A percentile compares a stretch with the other conserved stretches of the same genome.
These are phyloP conservation scores for Notothenia coriiceps DNA, from an alignment of 2,113 vertebrate species.

Conservation along the genomic window DNA sequence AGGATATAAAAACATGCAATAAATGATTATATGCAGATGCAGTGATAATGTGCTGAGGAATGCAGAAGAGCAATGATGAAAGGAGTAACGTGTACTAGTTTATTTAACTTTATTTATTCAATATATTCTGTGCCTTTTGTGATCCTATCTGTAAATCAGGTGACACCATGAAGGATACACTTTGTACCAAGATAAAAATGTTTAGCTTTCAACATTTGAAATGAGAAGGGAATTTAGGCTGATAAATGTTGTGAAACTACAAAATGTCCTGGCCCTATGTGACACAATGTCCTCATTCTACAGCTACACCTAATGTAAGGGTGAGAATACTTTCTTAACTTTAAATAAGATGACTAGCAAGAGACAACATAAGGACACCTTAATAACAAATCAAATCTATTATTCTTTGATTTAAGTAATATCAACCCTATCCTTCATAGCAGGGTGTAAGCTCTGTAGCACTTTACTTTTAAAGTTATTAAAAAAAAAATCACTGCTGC, in stretches of 20 bases:
- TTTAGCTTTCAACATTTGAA: neutral
- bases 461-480: neutral
- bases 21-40: slow-evolving; percentile 50
- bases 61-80: slow-evolving; percentile 11
- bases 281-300: neutral
- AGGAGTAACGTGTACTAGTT: slow-evolving; percentile 17
- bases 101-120: neutral
- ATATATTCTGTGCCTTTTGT: neutral
- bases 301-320: neutral
- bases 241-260: neutral
- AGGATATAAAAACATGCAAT: slow-evolving; percentile 44
- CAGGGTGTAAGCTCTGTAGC: slow-evolving; percentile 1
- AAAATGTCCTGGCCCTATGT: neutral
- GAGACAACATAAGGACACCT: neutral
- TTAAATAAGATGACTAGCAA: neutral
- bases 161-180: neutral
- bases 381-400: neutral
- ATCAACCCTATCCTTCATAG: neutral
- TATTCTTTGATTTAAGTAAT: neutral
- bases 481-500: neutral
- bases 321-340: neutral
- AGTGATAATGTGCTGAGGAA: slow-evolving; percentile 39
- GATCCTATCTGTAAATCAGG: neutral
- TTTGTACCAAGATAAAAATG: neutral
- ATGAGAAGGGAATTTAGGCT: neutral